A percentile compares a stretch with the other conserved stretches of the same genome.
phyloP scores from a whole-genome alignment of 2,888 invertebrate genomes.

The Hipparchia semele region DNA sequence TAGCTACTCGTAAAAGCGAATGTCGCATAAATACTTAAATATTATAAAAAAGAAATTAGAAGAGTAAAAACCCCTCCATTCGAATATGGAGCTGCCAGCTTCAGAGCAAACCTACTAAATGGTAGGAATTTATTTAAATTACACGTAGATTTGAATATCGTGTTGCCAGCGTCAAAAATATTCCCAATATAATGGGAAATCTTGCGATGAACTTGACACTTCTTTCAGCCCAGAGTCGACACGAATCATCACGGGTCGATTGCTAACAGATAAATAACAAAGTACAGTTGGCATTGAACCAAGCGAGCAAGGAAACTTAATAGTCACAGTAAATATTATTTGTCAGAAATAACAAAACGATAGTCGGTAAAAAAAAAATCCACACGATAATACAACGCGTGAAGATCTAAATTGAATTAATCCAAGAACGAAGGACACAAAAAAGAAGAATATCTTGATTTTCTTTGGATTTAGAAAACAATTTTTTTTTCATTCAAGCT shows the following conservation, averaged over 20 bases:
- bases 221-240: slow-evolving; percentile 29
- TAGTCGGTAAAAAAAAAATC: background rate
- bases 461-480: background rate
- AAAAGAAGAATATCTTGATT: background rate
- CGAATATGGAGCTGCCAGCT: background rate
- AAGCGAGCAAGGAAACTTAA: slow-evolving; percentile 33
- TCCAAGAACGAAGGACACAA: background rate
- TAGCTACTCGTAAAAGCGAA: background rate
- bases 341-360: slow-evolving; percentile 24
- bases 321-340: slow-evolving; percentile 26
- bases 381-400: background rate
- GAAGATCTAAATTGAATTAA: background rate
- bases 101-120: background rate
- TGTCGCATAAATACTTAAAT: no score
- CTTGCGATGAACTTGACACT: background rate
- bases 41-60: background rate
- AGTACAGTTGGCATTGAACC: background rate
- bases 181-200: background rate
- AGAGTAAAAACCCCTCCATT: background rate
- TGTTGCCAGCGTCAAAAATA: background rate
- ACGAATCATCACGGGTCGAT: slow-evolving; percentile 5
- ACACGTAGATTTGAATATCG: background rate
- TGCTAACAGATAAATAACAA: slow-evolving; percentile 10
- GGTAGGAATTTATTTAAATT: slow-evolving; percentile 1
- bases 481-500: background rate